These are phyloP conservation scores for Phyllotis vaccarum DNA, from an alignment of 2,797 vertebrate species.

Conservation along the genomic window DNA sequence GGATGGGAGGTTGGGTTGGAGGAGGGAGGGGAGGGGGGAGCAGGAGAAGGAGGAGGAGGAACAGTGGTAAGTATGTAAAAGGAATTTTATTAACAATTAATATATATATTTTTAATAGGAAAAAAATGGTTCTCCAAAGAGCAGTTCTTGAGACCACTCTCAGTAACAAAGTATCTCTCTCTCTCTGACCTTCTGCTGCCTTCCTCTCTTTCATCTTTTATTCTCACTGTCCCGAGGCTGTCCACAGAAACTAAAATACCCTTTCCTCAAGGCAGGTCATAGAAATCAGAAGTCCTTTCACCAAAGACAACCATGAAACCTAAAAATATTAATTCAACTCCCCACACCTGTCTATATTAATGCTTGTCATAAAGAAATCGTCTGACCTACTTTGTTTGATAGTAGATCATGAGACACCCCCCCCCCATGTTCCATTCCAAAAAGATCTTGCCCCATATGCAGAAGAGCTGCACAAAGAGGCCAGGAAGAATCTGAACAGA, in stretches of 20 bases:
- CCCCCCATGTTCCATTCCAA: background rate
- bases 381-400: constrained; percentile 44
- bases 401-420: background rate
- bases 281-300: background rate
- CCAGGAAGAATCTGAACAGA: background rate
- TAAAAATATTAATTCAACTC: background rate
- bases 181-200: background rate
- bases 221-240: background rate
- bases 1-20: too few relatives aligned
- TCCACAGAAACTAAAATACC: background rate
- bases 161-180: background rate
- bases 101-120: too few relatives aligned
- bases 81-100: too few relatives aligned
- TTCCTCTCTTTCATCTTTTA: background rate
- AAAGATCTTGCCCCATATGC: background rate
- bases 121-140: background rate
- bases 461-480: background rate
- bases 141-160: background rate
- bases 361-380: background rate
- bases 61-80: too few relatives aligned
- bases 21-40: too few relatives aligned
- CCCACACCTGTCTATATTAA: background rate
- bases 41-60: too few relatives aligned
- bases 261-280: background rate
- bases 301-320: background rate